Conservation (phyloP, 2,797 vertebrate genomes). For the Pangasius larnaudii region DNA sequence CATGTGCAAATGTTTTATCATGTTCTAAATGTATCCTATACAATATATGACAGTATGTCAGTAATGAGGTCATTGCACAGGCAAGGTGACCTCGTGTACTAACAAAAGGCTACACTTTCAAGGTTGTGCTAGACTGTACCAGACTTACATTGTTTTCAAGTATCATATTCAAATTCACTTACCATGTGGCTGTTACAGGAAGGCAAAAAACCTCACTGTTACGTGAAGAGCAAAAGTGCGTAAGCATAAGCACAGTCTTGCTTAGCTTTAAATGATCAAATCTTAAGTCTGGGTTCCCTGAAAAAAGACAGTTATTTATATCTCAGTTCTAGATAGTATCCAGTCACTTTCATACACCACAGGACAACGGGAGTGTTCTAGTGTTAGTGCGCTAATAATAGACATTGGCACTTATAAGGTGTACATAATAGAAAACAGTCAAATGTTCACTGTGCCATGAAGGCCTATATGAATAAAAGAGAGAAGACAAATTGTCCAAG, state of each 20-base stretch:
- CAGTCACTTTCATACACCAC: not conserved
- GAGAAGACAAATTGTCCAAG: not conserved
- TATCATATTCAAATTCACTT: not conserved
- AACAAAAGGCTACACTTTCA: not conserved
- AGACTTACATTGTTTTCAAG: not conserved
- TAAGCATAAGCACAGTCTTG: not conserved
- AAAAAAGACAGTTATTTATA: not conserved
- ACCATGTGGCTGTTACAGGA: not conserved
- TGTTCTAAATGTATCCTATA: not conserved
- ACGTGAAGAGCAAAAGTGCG: not conserved
- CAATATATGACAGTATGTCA: not conserved
- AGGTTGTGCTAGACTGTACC: not conserved
- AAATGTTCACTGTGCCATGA: not conserved
- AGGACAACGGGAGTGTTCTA: constrained; percentile 16
- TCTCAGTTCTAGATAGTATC: not conserved
- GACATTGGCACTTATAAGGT: constrained; percentile 13
- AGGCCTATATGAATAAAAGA: not conserved
- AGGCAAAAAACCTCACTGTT: not conserved
- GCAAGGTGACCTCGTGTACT: not conserved
- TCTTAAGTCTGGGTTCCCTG: not conserved
- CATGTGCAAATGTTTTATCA: not conserved
- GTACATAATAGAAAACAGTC: not conserved
- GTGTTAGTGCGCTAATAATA: constrained; percentile 29
- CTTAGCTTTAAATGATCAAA: not conserved
- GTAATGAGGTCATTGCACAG: not conserved